Evolutionary conservation across 2,888 invertebrate genomes (phyloP).

Genomic region (Ectemnius cavifrons): DNA sequence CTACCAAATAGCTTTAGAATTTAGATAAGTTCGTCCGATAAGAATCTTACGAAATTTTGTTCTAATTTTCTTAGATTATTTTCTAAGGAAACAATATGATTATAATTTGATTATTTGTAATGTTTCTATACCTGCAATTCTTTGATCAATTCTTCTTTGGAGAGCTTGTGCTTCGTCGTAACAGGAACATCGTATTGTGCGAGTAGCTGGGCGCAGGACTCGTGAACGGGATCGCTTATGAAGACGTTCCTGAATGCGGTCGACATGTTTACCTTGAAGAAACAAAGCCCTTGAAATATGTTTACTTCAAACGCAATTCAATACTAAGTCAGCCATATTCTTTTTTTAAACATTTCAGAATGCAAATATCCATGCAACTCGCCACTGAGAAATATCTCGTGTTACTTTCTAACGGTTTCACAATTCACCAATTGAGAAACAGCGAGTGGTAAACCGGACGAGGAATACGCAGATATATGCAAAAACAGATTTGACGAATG

Average conservation of each 20-base stretch:
- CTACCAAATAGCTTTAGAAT: too few relatives aligned
- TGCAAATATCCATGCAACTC: too few relatives aligned
- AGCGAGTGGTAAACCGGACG: neutral
- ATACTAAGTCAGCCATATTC: too few relatives aligned
- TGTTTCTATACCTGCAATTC: slow-evolving; percentile 86
- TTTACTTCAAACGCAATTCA: slow-evolving; percentile 16
- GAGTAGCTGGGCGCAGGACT: slow-evolving; percentile 90
- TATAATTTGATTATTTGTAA: too few relatives aligned
- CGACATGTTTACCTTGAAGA: slow-evolving; percentile 68
- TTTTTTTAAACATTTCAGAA: too few relatives aligned
- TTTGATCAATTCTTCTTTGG: slow-evolving; percentile 87
- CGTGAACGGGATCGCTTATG: slow-evolving; percentile 95
- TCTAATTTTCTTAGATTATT: too few relatives aligned
- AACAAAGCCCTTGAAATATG: slow-evolving; percentile 18
- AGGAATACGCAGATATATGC: neutral
- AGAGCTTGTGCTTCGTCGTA: slow-evolving; percentile 87
- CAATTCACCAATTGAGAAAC: neutral
- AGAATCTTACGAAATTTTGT: too few relatives aligned
- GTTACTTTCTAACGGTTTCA: too few relatives aligned
- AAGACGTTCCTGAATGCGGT: slow-evolving; percentile 85
- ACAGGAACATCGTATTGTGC: slow-evolving; percentile 88
- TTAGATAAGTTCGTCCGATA: too few relatives aligned
- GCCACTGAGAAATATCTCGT: too few relatives aligned
- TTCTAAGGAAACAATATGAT: too few relatives aligned
- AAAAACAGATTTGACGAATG: neutral